Conservation (phyloP, 1,140 invertebrate species). For the Oryctes rhinoceros region DNA sequence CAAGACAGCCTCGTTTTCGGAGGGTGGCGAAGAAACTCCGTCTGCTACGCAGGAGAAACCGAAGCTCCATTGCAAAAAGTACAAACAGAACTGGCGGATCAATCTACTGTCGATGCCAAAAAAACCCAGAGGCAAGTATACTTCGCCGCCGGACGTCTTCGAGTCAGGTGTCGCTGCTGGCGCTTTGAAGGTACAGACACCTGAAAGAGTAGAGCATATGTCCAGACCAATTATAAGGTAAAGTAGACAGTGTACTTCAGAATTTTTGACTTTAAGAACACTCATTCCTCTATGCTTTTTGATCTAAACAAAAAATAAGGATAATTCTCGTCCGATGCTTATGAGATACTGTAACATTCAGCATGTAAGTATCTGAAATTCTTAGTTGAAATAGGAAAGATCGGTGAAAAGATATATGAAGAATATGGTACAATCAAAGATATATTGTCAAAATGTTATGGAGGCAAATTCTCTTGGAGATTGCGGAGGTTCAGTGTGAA, state of each 20-base stretch:
- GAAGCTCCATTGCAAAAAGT: neutral
- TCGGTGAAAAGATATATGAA: too few species aligned
- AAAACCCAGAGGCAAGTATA: conserved; percentile 13
- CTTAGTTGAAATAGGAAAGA: too few species aligned
- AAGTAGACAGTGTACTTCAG: neutral
- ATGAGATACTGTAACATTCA: too few species aligned
- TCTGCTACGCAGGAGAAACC: neutral
- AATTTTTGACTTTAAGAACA: too few species aligned
- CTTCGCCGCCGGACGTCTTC: neutral
- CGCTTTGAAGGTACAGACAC: conserved; percentile 3
- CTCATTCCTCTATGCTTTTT: too few species aligned
- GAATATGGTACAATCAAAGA: too few species aligned
- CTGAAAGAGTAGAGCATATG: conserved; percentile 38
- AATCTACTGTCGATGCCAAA: conserved; percentile 34
- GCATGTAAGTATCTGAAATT: too few species aligned
- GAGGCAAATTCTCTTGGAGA: too few species aligned
- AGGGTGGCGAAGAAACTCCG: neutral
- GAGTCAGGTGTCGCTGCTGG: conserved; percentile 25
- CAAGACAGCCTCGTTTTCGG: neutral
- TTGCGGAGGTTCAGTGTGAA: too few species aligned
- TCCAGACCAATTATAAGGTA: conserved; percentile 31
- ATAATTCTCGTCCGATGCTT: too few species aligned
- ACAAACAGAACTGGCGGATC: conserved; percentile 43
- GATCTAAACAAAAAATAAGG: too few species aligned
- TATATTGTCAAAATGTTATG: too few species aligned